phyloP scores from a whole-genome alignment of 2,113 vertebrate genomes.

The Notothenia coriiceps region DNA sequence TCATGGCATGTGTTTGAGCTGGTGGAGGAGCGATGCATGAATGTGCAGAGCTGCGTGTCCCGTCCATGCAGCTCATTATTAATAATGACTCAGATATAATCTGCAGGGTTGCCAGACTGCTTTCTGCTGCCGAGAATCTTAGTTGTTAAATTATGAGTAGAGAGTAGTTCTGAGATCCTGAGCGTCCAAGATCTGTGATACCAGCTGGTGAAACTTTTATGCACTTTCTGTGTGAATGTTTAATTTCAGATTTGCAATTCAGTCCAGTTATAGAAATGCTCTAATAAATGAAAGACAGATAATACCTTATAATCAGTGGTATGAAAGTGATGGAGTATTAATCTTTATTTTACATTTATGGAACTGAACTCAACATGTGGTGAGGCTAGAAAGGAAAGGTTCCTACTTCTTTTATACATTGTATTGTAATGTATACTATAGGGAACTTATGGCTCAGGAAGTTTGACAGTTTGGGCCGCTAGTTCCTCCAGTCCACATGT shows the following conservation, averaged over 20 bases:
- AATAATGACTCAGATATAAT: constrained; percentile 75
- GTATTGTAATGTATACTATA: no score
- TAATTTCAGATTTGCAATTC: constrained; percentile 16
- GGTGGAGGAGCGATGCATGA: constrained; percentile 23
- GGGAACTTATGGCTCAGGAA: no score
- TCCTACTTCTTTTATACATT: no score
- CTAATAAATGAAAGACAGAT: constrained; percentile 14
- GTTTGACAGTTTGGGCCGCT: no score
- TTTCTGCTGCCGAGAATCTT: constrained; percentile 59
- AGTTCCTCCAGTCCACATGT: no score
- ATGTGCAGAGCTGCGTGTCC: constrained; percentile 46
- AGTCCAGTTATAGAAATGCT: constrained; percentile 10
- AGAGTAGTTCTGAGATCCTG: constrained; percentile 45
- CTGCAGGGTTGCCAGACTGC: constrained; percentile 60
- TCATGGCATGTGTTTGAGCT: constrained; percentile 46
- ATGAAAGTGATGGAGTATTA: neutral
- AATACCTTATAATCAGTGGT: constrained; percentile 13
- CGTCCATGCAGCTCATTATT: constrained; percentile 65
- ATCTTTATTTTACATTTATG: no score
- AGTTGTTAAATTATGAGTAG: constrained; percentile 68
- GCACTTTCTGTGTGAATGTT: constrained; percentile 31
- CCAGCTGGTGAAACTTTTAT: constrained; percentile 55
- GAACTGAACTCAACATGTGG: no score
- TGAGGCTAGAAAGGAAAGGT: no score
- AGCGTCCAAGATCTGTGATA: constrained; percentile 55